Evolutionary conservation across 2,797 vertebrate genomes (phyloP).

Genomic region (Sternotherus odoratus): DNA sequence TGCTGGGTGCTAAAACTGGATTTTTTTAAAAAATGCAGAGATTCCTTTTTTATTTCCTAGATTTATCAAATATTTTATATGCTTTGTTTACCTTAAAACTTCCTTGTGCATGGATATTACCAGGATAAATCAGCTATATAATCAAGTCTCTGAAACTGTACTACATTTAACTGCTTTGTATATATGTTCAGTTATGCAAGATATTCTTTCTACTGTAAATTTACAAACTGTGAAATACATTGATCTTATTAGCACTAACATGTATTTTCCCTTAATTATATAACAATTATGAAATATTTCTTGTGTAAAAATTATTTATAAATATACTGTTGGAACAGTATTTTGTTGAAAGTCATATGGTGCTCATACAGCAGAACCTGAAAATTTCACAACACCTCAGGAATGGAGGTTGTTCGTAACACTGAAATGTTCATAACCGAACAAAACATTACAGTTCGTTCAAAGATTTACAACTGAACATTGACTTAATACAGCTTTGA

Average conservation of each 20-base stretch:
- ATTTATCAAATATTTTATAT: neutral
- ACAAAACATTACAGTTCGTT: too few species aligned
- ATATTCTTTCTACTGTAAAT: neutral
- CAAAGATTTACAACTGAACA: too few species aligned
- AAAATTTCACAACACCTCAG: too few species aligned
- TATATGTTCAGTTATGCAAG: neutral
- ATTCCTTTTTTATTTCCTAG: neutral
- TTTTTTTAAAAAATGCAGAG: neutral
- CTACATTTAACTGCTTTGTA: neutral
- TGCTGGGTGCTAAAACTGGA: neutral
- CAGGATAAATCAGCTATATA: neutral
- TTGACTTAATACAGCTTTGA: too few species aligned
- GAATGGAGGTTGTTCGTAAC: too few species aligned
- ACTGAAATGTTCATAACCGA: too few species aligned
- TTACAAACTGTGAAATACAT: neutral
- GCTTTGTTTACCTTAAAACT: neutral
- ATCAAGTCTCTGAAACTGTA: neutral
- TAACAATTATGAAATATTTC: neutral
- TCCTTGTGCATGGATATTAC: neutral
- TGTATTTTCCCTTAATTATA: neutral
- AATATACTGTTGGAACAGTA: neutral
- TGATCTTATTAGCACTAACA: neutral
- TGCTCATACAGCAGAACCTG: neutral
- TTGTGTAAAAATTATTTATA: neutral
- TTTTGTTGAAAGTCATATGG: neutral